Base-by-base conservation (phyloP, 2,113 vertebrate species). In the Dendrocopos noguchii region DNA sequence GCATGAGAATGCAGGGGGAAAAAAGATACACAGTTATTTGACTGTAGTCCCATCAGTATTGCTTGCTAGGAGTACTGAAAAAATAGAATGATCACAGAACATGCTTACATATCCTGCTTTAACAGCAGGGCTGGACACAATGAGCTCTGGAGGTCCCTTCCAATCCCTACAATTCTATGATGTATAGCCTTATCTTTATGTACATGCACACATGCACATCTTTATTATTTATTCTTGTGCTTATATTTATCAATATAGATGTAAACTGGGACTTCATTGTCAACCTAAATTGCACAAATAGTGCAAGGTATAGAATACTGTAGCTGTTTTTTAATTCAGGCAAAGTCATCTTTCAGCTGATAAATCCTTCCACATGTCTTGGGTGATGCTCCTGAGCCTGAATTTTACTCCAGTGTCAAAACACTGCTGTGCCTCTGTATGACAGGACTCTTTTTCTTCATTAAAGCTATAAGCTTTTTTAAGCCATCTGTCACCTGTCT, bases 361-460 rank as follows among this genome's bases (percentile, higher is more conserved):
- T n/a, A 70, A 65, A 85, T 15, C 22, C 79, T 86, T 70, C 24
- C 15, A 46, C 0, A 0, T n/a, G 5, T 72, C 50, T 33, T 53
- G 16, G 22, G 27, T 42, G 70, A 65, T 73, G 42, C 7, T 67
- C 36, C 12, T 50, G 29, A 73, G 61, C 11, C 33, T 84, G 59
- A 89, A 29, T 71, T 87, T 77, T 68, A 46, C 21, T 42, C 18
- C 28, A 78, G 4, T n/a, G 28, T 61, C 75, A 81, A 70, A 75
- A 56, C 27, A 60, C 21, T 61, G 8, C 15, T 56, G 10, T 68
- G 50, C 18, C 17, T 56, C 9, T 50, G 12, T 31, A 68, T 81
- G 83, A 87, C 61, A 90, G 39, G 33, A 22, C 7, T 39, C 84
- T 83, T 84, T 81, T 65, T 84, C 75, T 95, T 87, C 66, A 67